Base-by-base conservation (phyloP, 2,113 vertebrate species). In the Solea senegalensis region DNA sequence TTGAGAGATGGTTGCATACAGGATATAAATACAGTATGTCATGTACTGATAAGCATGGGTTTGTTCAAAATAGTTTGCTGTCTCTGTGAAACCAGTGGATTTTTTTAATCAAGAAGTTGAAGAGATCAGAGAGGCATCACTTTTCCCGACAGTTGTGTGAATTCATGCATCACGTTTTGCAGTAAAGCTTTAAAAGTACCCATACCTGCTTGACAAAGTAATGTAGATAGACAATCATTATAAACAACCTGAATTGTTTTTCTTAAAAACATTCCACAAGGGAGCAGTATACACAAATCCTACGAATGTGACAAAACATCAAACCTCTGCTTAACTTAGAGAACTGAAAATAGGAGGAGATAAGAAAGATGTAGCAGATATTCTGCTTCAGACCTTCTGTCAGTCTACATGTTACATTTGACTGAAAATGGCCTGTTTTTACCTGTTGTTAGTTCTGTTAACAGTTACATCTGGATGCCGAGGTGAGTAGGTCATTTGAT, bases 261-360 rank as follows among this genome's bases (percentile, higher is more conserved):
- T 34, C 5, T 34, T 34, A 34, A 34, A 34, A 34, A 34, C 21
- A 21, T 44, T 9, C 44, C 8, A 45, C 44, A 9, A 45, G 44
- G 44, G 8, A 45, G 11, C 44, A 45, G 9, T 9, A 45, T 45
- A 12, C 11, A 9, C 44, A 45, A 45, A 50, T 65, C 21, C 81
- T 80, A 51, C 70, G 10, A 12, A 45, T 48, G 39, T 57, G 1
- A 28, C 9, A 3, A 9, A 45, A 45, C 8, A 9, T 16, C 15
- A 40, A 4, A 40, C 3, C n/a, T 55, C 3, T 27, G 13, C 8
- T 0, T 9, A 6, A 34, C 12, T 55, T 26, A 26, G 27, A 64
- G 80, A 89, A 82, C 61, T 78, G 78, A 88, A 63, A 87, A 60
- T 44, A 57, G 40, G 41, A 50, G 2, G 3, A 41, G 44, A 48